Base-by-base conservation (phyloP, 2,797 vertebrate genomes). In the Myoxocephalus aenaeus region DNA sequence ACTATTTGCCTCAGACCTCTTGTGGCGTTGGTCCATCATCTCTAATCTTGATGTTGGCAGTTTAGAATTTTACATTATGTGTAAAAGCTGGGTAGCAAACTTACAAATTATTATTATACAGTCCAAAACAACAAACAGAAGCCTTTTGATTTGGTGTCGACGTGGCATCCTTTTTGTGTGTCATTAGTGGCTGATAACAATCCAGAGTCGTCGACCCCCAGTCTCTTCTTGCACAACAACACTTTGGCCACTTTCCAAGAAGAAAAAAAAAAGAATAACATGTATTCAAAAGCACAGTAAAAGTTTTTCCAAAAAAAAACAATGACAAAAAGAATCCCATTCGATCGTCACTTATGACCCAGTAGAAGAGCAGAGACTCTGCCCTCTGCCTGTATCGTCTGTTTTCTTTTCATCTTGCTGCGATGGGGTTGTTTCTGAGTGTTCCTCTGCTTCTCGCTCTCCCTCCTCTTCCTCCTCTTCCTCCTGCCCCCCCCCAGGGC, bases 71-170 rank as follows among this genome's bases (percentile, higher is more conserved):
- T 5, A 7, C 29, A 34, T 58, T 65, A 17, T 18, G 51, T 36
- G n/a, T 18, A 5, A 34, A 73, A 44, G 27, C 36, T 20, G 38
- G 12, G 40, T 34, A 38, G 51, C 51, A 73, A 38, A 42, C 48
- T 22, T 38, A 32, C 15, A 38, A 61, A 20, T 14, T n/a, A 48
- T n/a, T 63, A 42, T 42, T 4, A 34, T 34, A n/a, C 7, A 17
- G 36, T 64, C 27, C 61, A 64, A 22, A 54, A 42, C 36, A 73
- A 46, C 38, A 15, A 50, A n/a, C 51, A 12, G 17, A 61, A 58
- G 11, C 34, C 34, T 38, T 59, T 59, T 38, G 10, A 59, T 10
- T n/a, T 22, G 32, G 32, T 61, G 34, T 34, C 17, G 18, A 2
- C 11, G 7, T 25, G 22, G 44, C 20, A 1, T 50, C 18, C 66